phyloP scores from a whole-genome alignment of 2,797 vertebrate genomes.

The Catostomus latipinnis region DNA sequence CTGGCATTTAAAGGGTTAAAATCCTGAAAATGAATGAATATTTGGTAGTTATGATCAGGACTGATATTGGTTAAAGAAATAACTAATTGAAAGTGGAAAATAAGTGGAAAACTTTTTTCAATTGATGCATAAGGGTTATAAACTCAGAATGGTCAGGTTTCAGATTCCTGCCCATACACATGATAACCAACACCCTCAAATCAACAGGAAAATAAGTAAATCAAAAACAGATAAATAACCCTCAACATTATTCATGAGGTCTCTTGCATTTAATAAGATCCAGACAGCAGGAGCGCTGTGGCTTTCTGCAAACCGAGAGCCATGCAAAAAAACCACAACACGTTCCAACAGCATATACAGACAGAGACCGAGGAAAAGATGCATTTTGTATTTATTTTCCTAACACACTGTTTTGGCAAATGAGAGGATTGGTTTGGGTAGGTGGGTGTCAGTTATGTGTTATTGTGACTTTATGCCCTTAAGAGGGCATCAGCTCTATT shows the following conservation, averaged over 20 bases:
- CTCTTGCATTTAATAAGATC: slow-evolving; percentile 49
- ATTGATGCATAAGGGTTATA: too few species aligned
- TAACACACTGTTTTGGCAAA: slow-evolving; percentile 30
- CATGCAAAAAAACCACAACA: slow-evolving; percentile 8
- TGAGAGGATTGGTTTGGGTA: slow-evolving; percentile 25
- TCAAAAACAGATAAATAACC: slow-evolving; percentile 33
- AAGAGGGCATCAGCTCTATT: slow-evolving; percentile 31
- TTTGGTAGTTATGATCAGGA: too few species aligned
- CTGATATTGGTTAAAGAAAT: too few species aligned
- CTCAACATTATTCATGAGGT: slow-evolving; percentile 44
- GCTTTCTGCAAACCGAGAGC: neutral
- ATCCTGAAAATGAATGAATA: too few species aligned
- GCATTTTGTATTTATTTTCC: slow-evolving; percentile 26
- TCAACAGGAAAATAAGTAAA: slow-evolving; percentile 40
- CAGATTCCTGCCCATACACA: slow-evolving; percentile 9
- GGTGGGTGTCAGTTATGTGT: slow-evolving; percentile 17
- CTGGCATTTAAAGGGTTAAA: too few species aligned
- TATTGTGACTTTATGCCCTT: slow-evolving; percentile 30
- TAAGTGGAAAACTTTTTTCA: too few species aligned
- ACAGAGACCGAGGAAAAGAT: neutral
- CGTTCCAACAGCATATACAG: slow-evolving; percentile 15
- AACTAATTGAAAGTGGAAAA: too few species aligned
- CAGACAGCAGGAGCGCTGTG: slow-evolving; percentile 33
- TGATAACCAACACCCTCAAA: slow-evolving; percentile 38
- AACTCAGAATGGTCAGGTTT: neutral